Conservation (phyloP, 2,797 vertebrate species). For the Peromyscus aztecus region DNA sequence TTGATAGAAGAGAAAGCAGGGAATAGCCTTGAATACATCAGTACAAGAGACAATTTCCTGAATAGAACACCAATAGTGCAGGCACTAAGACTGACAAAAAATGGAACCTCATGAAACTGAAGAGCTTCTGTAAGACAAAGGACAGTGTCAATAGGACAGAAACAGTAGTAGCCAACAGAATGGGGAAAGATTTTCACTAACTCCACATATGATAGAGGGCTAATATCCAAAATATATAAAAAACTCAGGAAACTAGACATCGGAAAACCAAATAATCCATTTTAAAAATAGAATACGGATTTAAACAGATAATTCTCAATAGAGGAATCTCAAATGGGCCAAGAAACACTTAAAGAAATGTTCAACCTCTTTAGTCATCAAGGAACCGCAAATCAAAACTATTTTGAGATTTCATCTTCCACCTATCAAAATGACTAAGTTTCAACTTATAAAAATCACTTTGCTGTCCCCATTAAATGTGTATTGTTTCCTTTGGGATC, state of each 20-base stretch:
- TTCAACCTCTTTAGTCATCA: not conserved
- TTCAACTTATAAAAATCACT: not conserved
- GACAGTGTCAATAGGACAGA: not conserved
- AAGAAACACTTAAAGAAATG: not conserved
- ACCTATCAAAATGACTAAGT: not conserved
- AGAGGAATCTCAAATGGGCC: not conserved
- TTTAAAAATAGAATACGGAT: not conserved
- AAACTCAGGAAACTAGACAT: not conserved
- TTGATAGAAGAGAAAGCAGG: not conserved
- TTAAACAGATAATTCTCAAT: not conserved
- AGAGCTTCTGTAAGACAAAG: not conserved
- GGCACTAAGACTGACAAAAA: not conserved
- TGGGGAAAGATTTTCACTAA: not conserved
- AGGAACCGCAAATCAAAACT: not conserved
- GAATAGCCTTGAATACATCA: not conserved
- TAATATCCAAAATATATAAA: not conserved
- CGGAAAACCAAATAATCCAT: too few species aligned
- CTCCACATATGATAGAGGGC: not conserved
- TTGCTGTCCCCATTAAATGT: not conserved
- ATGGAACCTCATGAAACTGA: not conserved
- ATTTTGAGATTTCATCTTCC: not conserved
- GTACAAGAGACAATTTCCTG: not conserved
- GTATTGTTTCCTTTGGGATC: constrained; percentile 2
- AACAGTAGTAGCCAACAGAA: not conserved
- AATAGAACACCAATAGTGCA: not conserved